Percentiles rank a stretch among this genome's conserved stretches.
Conservation (phyloP, 2,113 vertebrate genomes). For the Calypte anna region DNA sequence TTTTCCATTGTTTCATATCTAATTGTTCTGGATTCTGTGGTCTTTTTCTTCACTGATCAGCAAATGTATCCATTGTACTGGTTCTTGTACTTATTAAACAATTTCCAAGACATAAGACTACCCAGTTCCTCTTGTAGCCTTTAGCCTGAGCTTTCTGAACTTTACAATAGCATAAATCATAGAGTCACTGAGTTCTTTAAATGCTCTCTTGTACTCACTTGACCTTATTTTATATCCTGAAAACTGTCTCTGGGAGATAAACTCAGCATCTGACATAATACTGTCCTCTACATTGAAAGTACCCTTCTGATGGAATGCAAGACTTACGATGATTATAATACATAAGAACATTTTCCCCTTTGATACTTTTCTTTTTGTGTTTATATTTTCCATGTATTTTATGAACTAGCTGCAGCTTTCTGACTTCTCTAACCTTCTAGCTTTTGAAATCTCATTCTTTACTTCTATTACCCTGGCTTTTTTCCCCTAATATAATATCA, state of each 20-base stretch:
- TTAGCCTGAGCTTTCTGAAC: conserved; percentile 35
- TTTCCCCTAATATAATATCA: not conserved
- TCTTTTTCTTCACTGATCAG: not conserved
- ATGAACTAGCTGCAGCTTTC: not conserved
- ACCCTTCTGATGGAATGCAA: not conserved
- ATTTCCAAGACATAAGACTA: not conserved
- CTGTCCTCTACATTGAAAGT: not conserved
- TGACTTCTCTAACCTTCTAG: not conserved
- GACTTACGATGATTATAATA: not conserved
- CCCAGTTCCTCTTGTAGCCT: not conserved
- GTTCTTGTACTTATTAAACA: not conserved
- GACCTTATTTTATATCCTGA: conserved; percentile 37
- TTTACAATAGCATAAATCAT: conserved; percentile 27
- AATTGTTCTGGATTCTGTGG: not conserved
- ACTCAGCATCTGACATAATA: not conserved
- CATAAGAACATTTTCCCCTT: not conserved
- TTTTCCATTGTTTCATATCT: not conserved
- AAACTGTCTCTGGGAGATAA: conserved; percentile 28
- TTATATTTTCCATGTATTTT: not conserved
- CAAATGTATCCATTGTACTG: not conserved
- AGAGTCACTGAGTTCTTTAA: not conserved
- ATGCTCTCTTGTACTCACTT: not conserved
- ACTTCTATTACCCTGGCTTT: not conserved
- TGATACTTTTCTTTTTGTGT: not conserved
- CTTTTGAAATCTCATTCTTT: not conserved